Conservation (phyloP, 2,888 invertebrate species). For the Microctonus brassicae region DNA sequence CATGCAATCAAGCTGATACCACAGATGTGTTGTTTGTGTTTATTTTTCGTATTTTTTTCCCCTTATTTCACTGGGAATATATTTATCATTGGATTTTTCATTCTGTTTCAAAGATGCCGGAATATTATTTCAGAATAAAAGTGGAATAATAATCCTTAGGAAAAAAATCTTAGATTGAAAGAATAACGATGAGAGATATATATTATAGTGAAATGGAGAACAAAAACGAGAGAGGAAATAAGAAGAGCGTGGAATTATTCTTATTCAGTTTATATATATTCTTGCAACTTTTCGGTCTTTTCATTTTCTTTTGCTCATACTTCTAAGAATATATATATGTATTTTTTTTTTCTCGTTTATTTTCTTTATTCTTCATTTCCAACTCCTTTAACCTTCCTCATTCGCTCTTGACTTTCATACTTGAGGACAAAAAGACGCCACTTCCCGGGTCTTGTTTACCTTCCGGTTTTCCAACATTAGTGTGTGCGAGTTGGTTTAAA, state of each 20-base stretch:
- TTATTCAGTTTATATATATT: not conserved
- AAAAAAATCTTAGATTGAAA: not conserved
- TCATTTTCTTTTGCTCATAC: not conserved
- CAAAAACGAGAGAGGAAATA: not conserved
- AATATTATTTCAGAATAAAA: not conserved
- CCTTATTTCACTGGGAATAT: too few relatives aligned
- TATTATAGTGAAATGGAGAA: not conserved
- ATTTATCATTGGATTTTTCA: not conserved
- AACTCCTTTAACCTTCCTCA: not conserved
- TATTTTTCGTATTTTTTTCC: not conserved
- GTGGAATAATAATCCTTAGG: not conserved
- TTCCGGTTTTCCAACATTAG: constrained; percentile 32
- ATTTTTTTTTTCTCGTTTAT: not conserved
- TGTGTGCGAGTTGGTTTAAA: constrained; percentile 28
- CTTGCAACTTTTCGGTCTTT: not conserved
- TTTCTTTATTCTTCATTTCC: not conserved
- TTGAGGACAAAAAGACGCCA: not conserved
- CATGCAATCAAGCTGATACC: not conserved
- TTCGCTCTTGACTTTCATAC: not conserved
- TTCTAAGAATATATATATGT: too few relatives aligned
- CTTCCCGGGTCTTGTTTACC: constrained; percentile 33
- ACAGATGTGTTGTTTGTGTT: not conserved
- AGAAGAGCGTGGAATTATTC: not conserved
- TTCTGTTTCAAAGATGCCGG: too few relatives aligned
- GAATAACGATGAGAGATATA: not conserved